These are phyloP conservation scores for Vicugna pacos DNA, from an alignment of 2,113 vertebrate species.

Conservation along the genomic window DNA sequence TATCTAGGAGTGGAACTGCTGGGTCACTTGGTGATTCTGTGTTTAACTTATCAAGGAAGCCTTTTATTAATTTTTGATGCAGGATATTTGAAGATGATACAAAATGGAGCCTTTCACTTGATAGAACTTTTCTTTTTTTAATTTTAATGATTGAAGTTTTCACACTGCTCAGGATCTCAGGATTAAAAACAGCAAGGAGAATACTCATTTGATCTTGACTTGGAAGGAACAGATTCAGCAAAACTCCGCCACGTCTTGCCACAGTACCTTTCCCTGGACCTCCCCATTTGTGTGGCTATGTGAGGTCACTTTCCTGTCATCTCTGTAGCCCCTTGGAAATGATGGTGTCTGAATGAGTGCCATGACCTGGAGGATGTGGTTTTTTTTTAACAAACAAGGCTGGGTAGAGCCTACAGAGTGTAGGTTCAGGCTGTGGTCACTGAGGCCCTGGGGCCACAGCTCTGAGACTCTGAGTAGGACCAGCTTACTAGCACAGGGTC, in stretches of 20 bases:
- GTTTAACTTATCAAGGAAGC: neutral
- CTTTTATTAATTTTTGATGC: neutral
- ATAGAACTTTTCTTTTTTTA: neutral
- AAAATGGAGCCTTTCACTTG: neutral
- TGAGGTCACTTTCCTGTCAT: neutral
- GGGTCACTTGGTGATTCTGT: neutral
- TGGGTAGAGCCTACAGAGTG: neutral
- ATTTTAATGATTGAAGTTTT: neutral
- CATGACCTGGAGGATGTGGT: neutral
- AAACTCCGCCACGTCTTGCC: neutral
- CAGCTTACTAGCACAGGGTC: neutral
- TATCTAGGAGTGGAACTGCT: neutral
- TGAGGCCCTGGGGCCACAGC: neutral
- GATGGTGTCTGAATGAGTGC: neutral
- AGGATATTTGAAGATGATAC: neutral
- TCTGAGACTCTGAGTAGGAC: neutral
- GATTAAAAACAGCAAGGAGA: neutral
- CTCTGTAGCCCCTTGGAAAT: neutral
- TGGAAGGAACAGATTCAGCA: neutral
- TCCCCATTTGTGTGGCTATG: fast-evolving
- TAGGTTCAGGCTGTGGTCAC: neutral
- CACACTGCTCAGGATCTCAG: neutral
- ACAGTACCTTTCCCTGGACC: fast-evolving
- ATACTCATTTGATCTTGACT: neutral
- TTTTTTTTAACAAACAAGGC: neutral